A percentile compares a stretch with the other conserved stretches of the same genome.
Evolutionary conservation across 2,888 invertebrate genomes (phyloP).

Genomic region (Drosophila infuscata): DNA sequence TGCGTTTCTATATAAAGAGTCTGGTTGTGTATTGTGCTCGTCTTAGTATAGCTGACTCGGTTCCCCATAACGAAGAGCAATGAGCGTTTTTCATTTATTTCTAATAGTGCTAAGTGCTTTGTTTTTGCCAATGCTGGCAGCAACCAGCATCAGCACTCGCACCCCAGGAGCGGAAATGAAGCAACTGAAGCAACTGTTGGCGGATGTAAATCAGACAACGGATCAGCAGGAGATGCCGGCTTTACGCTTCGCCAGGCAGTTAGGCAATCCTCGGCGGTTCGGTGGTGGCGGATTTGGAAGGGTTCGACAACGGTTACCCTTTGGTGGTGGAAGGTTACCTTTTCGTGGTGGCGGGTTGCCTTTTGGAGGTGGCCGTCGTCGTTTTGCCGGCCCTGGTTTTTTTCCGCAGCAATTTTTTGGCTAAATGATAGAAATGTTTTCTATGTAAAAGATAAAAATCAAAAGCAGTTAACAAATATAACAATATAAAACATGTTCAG

Average conservation of each 20-base stretch:
- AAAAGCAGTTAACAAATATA: conserved; percentile 35
- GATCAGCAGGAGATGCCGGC: conserved; percentile 66
- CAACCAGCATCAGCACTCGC: conserved; percentile 18
- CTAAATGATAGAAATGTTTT: conserved; percentile 24
- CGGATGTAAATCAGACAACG: conserved; percentile 74
- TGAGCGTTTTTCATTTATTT: conserved; percentile 61
- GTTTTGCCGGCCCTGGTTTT: conserved; percentile 15
- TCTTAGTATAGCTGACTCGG: conserved; percentile 26
- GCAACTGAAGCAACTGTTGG: conserved; percentile 58
- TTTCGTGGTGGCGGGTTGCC: conserved; percentile 10
- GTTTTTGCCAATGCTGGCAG: conserved; percentile 41
- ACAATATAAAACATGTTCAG: conserved; percentile 13
- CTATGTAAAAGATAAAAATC: conserved; percentile 35
- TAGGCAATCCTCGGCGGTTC: conserved; percentile 43
- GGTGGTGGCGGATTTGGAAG: conserved; percentile 37
- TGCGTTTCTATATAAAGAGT: conserved; percentile 58
- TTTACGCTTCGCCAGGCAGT: conserved; percentile 67
- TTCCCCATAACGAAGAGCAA: conserved; percentile 41
- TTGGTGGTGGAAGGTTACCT: conserved; percentile 35
- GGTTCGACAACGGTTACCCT: conserved; percentile 13
- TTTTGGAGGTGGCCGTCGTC: conserved; percentile 17
- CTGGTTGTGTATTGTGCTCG: conserved; percentile 19
- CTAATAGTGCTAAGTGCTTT: conserved; percentile 74
- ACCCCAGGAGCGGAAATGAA: conserved; percentile 59
- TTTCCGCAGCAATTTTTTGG: conserved; percentile 32